Base-by-base conservation (phyloP, 2,797 vertebrate genomes). In the Gallinago nigripennis region DNA sequence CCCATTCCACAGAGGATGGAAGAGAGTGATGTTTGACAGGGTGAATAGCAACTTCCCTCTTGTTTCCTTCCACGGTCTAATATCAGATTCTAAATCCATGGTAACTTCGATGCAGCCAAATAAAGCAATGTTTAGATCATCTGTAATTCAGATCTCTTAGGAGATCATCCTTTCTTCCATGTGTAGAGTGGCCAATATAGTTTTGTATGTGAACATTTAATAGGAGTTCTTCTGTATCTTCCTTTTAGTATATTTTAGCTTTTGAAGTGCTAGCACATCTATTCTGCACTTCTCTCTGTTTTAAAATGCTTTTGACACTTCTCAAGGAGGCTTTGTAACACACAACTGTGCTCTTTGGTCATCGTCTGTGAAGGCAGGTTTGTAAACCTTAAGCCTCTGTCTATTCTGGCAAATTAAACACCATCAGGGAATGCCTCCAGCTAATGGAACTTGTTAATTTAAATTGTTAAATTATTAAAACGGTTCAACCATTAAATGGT, bases 391-490 rank as follows among this genome's bases (percentile, higher is more conserved):
- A 76, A 31, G 20, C 39, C 11, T 87, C 58, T 57, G 1, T 25
- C 46, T 79, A 6, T 78, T 84, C 39, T 66, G 30, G 39, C 1
- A 85, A 54, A 82, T 82, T 54, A 82, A 95, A 91, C 31, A 30
- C 31, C 20, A 72, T 41, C n/a, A 88, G 39, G 45, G 35, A 71
- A 80, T 63, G 27, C 60, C n/a, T 88, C n/a, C 21, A 90, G 41
- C 37, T 78, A 46, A 76, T 64, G 21, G 39, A 93, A 77, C 57
- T 37, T 88, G 51, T 39, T 64, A 7, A 78, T 81, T 88, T 81
- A 73, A 90, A 73, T 45, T 73, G n/a, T 35, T 86, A 30, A 81
- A 93, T 83, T 75, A 90, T 95, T 81, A 41, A 91, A 21, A 48
- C 12, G 6, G 9, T 86, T 90, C 39, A 86, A 63, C 17, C 1